A percentile compares a stretch with the other conserved stretches of the same genome.
Evolutionary conservation across 2,888 invertebrate species (phyloP).

Genomic region (Cremastinae sp.): DNA sequence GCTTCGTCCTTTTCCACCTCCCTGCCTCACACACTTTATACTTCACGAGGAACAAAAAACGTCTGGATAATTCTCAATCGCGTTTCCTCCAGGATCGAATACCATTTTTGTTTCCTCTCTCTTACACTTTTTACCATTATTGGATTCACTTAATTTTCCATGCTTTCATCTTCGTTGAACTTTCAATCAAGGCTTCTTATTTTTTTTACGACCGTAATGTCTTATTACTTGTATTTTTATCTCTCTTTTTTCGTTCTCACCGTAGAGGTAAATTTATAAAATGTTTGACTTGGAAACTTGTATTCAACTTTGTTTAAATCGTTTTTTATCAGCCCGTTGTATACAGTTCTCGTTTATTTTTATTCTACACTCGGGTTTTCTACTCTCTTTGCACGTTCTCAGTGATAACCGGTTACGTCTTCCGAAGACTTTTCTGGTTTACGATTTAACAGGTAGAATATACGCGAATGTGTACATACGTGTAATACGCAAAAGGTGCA

Average conservation of each 20-base stretch:
- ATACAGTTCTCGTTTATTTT: background rate
- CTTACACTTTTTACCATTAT: background rate
- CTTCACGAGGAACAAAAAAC: too few species aligned
- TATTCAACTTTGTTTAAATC: background rate
- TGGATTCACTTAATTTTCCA: background rate
- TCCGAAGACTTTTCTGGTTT: constrained; percentile 29
- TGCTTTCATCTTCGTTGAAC: background rate
- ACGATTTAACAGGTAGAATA: constrained; percentile 45
- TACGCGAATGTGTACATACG: constrained; percentile 14
- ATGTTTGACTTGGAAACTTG: background rate
- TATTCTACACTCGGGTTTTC: background rate
- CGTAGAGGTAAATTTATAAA: too few species aligned
- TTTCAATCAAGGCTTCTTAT: background rate
- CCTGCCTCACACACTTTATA: too few species aligned
- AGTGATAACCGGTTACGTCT: constrained; percentile 48
- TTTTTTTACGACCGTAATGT: background rate
- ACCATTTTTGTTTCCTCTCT: background rate
- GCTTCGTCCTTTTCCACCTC: background rate
- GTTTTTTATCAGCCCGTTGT: constrained; percentile 25
- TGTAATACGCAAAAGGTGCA: background rate
- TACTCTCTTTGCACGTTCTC: constrained; percentile 18
- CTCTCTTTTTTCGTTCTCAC: background rate
- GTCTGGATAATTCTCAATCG: too few species aligned
- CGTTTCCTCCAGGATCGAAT: constrained; percentile 2
- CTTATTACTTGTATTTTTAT: background rate